Conservation (phyloP, 35 echinoderm and acorn worm species). For the Holothuria glaberrima region DNA sequence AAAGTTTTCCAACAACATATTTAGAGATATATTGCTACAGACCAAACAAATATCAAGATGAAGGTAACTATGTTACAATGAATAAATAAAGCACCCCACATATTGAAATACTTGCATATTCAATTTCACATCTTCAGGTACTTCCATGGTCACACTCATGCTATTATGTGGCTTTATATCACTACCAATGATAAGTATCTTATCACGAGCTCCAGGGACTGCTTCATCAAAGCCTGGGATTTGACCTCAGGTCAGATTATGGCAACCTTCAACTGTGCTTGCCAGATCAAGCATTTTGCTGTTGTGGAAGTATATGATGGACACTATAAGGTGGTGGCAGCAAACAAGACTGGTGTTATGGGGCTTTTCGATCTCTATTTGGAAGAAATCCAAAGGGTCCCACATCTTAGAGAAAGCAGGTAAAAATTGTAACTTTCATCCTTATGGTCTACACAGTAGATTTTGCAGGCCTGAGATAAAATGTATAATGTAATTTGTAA, state of each 20-base stretch:
- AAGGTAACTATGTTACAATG: too few relatives aligned
- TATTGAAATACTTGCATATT: background rate
- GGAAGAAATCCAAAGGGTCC: background rate
- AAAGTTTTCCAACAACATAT: too few relatives aligned
- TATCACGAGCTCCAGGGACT: conserved; percentile 76
- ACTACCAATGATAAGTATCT: conserved; percentile 77
- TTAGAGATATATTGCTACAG: too few relatives aligned
- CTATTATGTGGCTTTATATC: conserved; percentile 69
- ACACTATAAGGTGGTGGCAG: conserved; percentile 60
- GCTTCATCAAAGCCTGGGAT: conserved; percentile 84
- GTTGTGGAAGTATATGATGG: conserved; percentile 50
- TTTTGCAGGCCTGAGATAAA: too few relatives aligned
- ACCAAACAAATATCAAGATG: too few relatives aligned
- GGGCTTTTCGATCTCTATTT: conserved; percentile 61
- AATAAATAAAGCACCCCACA: too few relatives aligned
- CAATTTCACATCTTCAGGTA: conserved; percentile 37
- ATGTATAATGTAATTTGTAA: too few relatives aligned
- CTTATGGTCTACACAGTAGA: too few relatives aligned
- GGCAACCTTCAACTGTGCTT: conserved; percentile 83
- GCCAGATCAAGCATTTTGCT: conserved; percentile 72
- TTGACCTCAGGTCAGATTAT: conserved; percentile 52
- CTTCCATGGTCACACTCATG: conserved; percentile 76
- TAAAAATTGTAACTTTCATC: too few relatives aligned
- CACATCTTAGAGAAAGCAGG: background rate
- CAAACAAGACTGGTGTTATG: conserved; percentile 75